phyloP scores from a whole-genome alignment of 2,797 vertebrate species.

The Morelia viridis region DNA sequence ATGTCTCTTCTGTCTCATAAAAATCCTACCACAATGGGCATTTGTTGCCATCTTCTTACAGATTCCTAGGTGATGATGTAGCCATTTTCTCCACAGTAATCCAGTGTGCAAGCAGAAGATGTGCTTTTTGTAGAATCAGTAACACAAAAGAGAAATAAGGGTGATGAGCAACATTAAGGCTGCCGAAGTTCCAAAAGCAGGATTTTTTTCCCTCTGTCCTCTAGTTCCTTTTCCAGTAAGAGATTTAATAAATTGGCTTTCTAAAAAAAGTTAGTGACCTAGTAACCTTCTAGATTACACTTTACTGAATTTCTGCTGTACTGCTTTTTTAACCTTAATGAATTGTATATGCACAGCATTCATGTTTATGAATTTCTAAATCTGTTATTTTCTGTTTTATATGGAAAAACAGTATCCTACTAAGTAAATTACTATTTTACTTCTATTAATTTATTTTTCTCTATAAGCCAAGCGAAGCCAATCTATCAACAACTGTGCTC shows the following conservation, averaged over 20 bases:
- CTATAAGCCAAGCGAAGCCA: conserved; percentile 98
- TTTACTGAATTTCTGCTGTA: not conserved
- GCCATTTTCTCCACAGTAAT: not conserved
- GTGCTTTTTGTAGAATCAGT: not conserved
- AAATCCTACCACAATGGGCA: too few species aligned
- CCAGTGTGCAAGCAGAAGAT: not conserved
- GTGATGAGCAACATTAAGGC: not conserved
- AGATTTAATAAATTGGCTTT: not conserved
- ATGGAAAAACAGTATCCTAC: conserved; percentile 2
- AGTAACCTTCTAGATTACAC: not conserved
- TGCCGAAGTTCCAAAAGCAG: not conserved
- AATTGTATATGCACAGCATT: not conserved
- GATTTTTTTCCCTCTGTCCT: not conserved
- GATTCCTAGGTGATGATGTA: not conserved
- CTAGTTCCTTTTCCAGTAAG: not conserved
- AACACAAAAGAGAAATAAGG: not conserved
- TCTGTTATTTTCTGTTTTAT: not conserved
- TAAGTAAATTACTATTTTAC: conserved; percentile 54
- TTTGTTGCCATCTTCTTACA: not conserved
- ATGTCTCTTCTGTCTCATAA: not conserved
- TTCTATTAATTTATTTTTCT: conserved; percentile 75
- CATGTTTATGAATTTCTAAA: not conserved
- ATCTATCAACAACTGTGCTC: conserved; percentile 99
- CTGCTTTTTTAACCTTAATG: not conserved
- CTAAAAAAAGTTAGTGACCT: not conserved